These are phyloP conservation scores for Formicarius rufipectus DNA, from an alignment of 2,113 vertebrate species.

Conservation along the genomic window DNA sequence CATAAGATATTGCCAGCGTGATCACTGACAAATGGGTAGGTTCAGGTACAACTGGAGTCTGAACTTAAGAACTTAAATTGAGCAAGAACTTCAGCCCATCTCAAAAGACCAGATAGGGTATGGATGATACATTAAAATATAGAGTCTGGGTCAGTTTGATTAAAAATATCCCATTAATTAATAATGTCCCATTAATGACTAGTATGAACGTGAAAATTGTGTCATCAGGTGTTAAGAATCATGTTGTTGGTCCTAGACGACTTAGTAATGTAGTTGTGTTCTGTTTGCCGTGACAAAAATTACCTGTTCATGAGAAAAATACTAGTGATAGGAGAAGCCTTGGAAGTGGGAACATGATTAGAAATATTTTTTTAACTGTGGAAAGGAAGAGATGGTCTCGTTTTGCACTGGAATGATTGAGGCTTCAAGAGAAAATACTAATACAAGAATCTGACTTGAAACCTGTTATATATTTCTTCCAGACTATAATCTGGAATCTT, in stretches of 20 bases:
- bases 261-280: background rate
- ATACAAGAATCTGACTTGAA: background rate
- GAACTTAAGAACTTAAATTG: background rate
- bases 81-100: background rate
- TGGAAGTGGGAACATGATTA: background rate
- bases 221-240: background rate
- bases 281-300: background rate
- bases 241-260: background rate
- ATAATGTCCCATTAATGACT: background rate
- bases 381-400: background rate
- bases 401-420: background rate
- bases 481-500: background rate
- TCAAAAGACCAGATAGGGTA: background rate
- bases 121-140: background rate
- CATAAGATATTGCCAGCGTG: rapidly evolving
- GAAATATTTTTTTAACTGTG: background rate
- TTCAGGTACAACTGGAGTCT: background rate
- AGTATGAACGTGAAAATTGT: background rate
- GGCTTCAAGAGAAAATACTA: background rate
- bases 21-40: background rate
- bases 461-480: background rate
- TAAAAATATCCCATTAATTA: background rate
- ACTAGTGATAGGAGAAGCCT: background rate
- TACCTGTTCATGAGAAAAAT: background rate
- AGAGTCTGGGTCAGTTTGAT: background rate